Evolutionary conservation across 2,888 invertebrate species (phyloP).

Genomic region (Lepidonotus clava): DNA sequence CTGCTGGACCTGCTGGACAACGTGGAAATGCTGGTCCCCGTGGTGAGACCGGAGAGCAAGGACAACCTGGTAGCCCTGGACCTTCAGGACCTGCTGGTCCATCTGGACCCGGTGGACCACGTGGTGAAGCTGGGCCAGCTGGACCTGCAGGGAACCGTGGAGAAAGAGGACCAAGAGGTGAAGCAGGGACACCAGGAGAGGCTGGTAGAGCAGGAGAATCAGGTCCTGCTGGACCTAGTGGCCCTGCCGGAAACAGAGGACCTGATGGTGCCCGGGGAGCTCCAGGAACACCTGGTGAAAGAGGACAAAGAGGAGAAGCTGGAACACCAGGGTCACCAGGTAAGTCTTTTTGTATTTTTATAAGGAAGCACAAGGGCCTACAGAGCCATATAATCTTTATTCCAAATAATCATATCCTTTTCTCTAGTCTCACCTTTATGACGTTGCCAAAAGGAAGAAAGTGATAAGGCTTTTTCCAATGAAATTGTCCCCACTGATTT

Average conservation of each 20-base stretch:
- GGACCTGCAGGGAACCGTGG: constrained; percentile 56
- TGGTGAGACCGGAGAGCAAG: constrained; percentile 40
- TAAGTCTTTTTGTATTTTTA: neutral
- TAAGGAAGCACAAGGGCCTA: neutral
- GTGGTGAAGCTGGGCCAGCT: constrained; percentile 58
- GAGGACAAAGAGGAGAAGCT: neutral
- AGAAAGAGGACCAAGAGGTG: constrained; percentile 36
- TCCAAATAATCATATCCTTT: too few relatives aligned
- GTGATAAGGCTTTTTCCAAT: too few relatives aligned
- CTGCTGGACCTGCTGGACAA: constrained; percentile 63
- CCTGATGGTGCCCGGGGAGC: constrained; percentile 50
- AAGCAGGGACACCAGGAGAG: constrained; percentile 32
- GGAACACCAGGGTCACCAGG: neutral
- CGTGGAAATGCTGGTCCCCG: constrained; percentile 62
- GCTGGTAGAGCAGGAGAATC: constrained; percentile 42
- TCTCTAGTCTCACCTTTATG: too few relatives aligned
- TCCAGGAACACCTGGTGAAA: constrained; percentile 34
- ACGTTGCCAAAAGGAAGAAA: too few relatives aligned
- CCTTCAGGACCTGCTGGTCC: constrained; percentile 34
- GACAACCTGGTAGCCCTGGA: constrained; percentile 52
- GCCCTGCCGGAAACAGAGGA: constrained; percentile 40
- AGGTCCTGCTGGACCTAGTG: constrained; percentile 53
- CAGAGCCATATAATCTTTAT: neutral
- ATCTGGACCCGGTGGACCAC: constrained; percentile 28
- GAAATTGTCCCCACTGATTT: too few relatives aligned